These are phyloP conservation scores for Ceyx melanurus DNA, from an alignment of 2,113 vertebrate species.

Conservation along the genomic window DNA sequence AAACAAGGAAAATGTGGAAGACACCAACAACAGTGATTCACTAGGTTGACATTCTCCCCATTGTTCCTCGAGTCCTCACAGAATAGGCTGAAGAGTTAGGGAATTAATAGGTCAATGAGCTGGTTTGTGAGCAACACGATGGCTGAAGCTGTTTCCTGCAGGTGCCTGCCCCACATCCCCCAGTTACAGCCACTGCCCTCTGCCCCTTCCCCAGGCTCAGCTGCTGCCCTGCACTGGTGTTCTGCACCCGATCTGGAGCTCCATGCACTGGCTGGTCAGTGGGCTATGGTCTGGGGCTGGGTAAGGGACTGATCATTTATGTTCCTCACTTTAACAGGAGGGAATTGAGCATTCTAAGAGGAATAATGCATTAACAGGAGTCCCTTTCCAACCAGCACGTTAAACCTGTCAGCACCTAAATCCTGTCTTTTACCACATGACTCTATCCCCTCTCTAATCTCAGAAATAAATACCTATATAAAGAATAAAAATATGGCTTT, in stretches of 20 bases:
- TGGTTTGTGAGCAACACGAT: not conserved
- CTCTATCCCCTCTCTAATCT: not conserved
- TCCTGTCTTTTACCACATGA: not conserved
- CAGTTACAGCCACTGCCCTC: not conserved
- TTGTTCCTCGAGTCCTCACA: constrained; percentile 14
- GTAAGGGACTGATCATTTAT: not conserved
- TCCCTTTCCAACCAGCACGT: not conserved
- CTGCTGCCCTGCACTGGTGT: not conserved
- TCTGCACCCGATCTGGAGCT: not conserved
- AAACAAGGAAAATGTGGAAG: constrained; percentile 15
- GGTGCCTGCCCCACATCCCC: not conserved
- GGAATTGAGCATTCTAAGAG: not conserved
- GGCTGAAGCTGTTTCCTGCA: not conserved
- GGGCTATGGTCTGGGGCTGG: not conserved
- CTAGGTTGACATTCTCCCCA: not conserved
- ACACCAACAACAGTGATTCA: constrained; percentile 45
- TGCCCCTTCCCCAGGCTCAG: not conserved
- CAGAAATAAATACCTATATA: not conserved
- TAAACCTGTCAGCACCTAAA: not conserved
- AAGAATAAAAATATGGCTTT: not conserved
- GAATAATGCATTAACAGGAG: not conserved
- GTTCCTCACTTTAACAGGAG: not conserved
- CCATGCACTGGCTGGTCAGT: not conserved
- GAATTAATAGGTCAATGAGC: constrained; percentile 27
- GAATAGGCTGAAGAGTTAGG: not conserved